phyloP scores from a whole-genome alignment of 2,113 vertebrate genomes.

The Grus americana region DNA sequence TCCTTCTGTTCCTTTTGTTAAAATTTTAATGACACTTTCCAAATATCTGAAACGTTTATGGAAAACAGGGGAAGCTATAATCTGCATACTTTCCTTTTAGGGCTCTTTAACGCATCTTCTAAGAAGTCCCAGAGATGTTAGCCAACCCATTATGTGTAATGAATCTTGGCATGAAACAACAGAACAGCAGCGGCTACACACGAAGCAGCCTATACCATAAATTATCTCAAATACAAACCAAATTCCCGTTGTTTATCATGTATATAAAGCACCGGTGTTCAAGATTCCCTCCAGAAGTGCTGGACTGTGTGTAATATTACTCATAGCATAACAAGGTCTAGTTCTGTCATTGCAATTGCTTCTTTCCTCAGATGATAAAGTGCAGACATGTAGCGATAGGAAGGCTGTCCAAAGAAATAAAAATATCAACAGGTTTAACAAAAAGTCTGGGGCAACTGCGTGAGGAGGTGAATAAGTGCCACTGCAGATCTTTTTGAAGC shows the following conservation, averaged over 20 bases:
- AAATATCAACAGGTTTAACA: slow-evolving; percentile 37
- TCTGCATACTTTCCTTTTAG: slow-evolving; percentile 18
- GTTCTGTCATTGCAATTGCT: slow-evolving; percentile 61
- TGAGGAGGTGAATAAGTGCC: neutral
- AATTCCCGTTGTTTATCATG: slow-evolving; percentile 66
- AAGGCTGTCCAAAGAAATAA: slow-evolving; percentile 2
- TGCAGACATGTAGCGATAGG: neutral
- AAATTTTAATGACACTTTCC: neutral
- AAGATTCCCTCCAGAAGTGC: slow-evolving; percentile 64
- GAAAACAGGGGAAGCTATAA: slow-evolving; percentile 24
- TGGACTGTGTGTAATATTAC: slow-evolving; percentile 62
- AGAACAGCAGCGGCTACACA: neutral
- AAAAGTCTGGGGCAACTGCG: neutral
- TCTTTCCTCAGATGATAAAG: slow-evolving; percentile 42
- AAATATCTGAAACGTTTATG: neutral
- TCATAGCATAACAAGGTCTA: slow-evolving; percentile 58
- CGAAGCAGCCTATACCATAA: slow-evolving; percentile 45
- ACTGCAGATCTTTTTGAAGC: neutral
- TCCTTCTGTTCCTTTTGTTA: slow-evolving; percentile 8
- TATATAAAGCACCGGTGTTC: slow-evolving; percentile 51
- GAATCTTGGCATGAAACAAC: slow-evolving; percentile 57
- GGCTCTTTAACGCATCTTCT: slow-evolving; percentile 38
- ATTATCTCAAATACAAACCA: slow-evolving; percentile 66
- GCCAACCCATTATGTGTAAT: slow-evolving; percentile 61
- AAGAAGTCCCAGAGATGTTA: slow-evolving; percentile 54